phyloP scores from a whole-genome alignment of 2,113 vertebrate species.

The Lagopus leucura region DNA sequence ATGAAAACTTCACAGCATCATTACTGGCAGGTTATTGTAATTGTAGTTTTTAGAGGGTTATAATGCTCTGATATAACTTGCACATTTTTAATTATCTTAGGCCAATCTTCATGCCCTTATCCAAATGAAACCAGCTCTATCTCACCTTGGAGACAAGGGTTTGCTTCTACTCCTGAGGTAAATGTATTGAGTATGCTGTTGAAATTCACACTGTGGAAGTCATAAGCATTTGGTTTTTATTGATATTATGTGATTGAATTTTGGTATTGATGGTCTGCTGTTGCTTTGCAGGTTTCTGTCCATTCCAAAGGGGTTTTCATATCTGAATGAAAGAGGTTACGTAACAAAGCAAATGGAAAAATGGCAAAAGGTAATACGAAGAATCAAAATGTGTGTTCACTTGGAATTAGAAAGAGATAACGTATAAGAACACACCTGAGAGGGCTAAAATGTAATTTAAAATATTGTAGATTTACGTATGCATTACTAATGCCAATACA shows the following conservation, averaged over 20 bases:
- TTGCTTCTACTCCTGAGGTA: conserved; percentile 95
- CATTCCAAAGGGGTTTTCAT: conserved; percentile 98
- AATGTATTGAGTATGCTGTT: conserved; percentile 9
- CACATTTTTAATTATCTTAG: conserved; percentile 71
- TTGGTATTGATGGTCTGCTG: not conserved
- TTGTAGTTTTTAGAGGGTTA: not conserved
- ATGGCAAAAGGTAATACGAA: conserved; percentile 93
- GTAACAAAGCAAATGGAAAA: conserved; percentile 97
- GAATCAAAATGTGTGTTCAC: not conserved
- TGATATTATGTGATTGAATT: not conserved
- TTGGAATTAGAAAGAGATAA: not conserved
- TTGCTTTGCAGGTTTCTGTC: conserved; percentile 90
- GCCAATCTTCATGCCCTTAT: conserved; percentile 98
- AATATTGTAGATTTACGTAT: not conserved
- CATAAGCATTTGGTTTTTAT: not conserved
- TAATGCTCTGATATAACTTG: not conserved
- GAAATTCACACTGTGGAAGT: not conserved
- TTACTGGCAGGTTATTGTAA: not conserved
- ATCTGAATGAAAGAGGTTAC: conserved; percentile 97
- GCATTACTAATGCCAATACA: not conserved
- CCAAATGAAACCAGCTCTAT: conserved; percentile 97
- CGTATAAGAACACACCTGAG: not conserved
- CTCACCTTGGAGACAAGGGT: conserved; percentile 97
- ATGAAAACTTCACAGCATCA: not conserved
- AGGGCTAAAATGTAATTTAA: not conserved